Evolutionary conservation across 1,140 invertebrate species (phyloP).

Genomic region (Macrobrachium rosenbergii): DNA sequence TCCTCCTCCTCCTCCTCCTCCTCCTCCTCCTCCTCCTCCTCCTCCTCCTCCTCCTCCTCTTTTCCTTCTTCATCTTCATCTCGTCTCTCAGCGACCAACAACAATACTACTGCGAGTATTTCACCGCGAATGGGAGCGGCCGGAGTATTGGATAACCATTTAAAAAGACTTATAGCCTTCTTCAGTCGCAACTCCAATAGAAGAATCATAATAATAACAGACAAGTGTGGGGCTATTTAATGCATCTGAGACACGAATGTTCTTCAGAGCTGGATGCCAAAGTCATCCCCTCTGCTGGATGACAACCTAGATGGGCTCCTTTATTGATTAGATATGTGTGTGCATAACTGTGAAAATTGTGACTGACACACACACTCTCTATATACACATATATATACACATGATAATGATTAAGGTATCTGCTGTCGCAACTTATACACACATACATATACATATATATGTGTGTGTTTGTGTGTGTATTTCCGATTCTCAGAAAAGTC

Average conservation of each 20-base stretch:
- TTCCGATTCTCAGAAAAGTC: too few species aligned
- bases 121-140: conserved; percentile 10
- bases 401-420: too few species aligned
- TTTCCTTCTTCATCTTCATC: too few species aligned
- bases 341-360: too few species aligned
- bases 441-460: too few species aligned
- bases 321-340: too few species aligned
- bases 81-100: neutral
- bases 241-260: conserved; percentile 9
- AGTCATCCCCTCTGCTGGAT: conserved; percentile 6
- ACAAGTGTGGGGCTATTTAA: neutral
- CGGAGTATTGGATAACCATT: conserved; percentile 27
- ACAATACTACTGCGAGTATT: conserved; percentile 1
- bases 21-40: neutral
- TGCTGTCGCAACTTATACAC: too few species aligned
- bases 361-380: too few species aligned
- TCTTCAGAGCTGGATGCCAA: neutral
- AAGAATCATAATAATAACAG: conserved; percentile 26
- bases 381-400: too few species aligned
- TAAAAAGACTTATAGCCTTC: conserved; percentile 20
- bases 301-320: neutral
- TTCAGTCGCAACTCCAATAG: conserved; percentile 21
- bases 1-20: too few species aligned
- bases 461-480: too few species aligned
- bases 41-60: too few species aligned